A percentile compares a stretch with the other conserved stretches of the same genome.
Conservation (phyloP, 2,888 invertebrate genomes). For the Ormyrus thymus region DNA sequence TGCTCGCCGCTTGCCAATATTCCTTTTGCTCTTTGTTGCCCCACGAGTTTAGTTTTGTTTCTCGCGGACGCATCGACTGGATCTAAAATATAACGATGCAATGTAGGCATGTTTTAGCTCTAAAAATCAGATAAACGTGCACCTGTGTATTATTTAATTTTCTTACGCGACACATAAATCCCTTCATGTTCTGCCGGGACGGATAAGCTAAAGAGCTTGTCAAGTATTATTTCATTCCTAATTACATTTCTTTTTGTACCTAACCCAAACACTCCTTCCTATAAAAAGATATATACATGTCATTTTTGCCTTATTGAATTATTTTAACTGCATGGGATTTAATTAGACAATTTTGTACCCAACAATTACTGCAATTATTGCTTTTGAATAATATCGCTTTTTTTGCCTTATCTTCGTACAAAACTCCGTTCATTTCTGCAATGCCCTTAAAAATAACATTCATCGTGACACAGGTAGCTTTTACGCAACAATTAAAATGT, state of each 20-base stretch:
- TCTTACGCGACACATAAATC: conserved; percentile 13
- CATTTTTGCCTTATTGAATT: not conserved
- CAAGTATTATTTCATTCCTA: not conserved
- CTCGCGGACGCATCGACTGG: not conserved
- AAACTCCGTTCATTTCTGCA: conserved; percentile 3
- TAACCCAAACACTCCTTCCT: conserved; percentile 36
- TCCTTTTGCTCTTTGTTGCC: not conserved
- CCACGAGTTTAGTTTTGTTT: not conserved
- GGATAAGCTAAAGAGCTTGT: no score
- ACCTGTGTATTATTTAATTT: not conserved
- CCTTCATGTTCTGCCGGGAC: not conserved
- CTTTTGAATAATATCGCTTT: conserved; percentile 31
- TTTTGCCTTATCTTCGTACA: conserved; percentile 5
- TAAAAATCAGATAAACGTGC: not conserved
- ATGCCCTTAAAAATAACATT: conserved; percentile 16
- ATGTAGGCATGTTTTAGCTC: not conserved
- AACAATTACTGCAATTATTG: conserved; percentile 24
- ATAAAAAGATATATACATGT: not conserved
- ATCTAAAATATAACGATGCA: not conserved
- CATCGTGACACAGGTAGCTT: no score
- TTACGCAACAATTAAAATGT: not conserved
- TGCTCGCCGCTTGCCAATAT: not conserved
- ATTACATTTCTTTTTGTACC: conserved; percentile 20
- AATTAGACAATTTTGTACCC: conserved; percentile 9
- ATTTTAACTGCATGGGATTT: not conserved